Evolutionary conservation across 2,113 vertebrate species (phyloP), one percentile per base, ranked within the genome.

Genomic region (Pseudorectes ferrugineus): DNA sequence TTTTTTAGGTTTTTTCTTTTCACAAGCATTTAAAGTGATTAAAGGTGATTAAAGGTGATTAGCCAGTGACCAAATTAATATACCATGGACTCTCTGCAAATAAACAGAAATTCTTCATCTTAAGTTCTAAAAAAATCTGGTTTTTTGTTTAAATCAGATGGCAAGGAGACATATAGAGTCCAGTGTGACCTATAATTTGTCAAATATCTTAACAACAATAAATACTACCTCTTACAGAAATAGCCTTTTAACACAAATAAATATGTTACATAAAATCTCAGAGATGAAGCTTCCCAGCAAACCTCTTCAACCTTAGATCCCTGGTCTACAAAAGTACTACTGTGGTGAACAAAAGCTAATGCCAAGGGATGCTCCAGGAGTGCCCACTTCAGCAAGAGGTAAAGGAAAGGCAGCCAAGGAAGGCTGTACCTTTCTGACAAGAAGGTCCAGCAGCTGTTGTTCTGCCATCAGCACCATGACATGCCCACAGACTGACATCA

Each of bases 361-460:
- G 12, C 20, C 6, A 25, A 15, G 35, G 33, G 33, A 35, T 67
- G 52, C 33, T 22, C 51, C 38, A 29, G 38, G 14, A 36, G 16
- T 26, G 8, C 11, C 63, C 1, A 1, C 21, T 38, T 38, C 24
- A 46, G 20, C 4, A 45, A 26, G 49, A 31, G 0, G 0, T 26
- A 13, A 66, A 33, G 68, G 23, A 51, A 58, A 59, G 38, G 35
- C 19, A 26, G 0, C 5, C 0, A 0, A 14, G 18, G 16, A 75
- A 11, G 26, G 6, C 21, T 67, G 14, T 35, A 12, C 13, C 3
- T 58, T 49, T 75, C 33, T 43, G 22, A 22, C 31, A 82, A 9
- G 40, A 40, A 36, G 14, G 29, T 33, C 38, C 45, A 48, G 46
- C 3, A 3, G 23, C 29, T 70, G 40, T 6, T 51, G 20, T 31